A percentile compares a stretch with the other conserved stretches of the same genome.
These are phyloP conservation scores for Tachuris rubrigastra DNA, from an alignment of 2,113 vertebrate species.

Conservation along the genomic window DNA sequence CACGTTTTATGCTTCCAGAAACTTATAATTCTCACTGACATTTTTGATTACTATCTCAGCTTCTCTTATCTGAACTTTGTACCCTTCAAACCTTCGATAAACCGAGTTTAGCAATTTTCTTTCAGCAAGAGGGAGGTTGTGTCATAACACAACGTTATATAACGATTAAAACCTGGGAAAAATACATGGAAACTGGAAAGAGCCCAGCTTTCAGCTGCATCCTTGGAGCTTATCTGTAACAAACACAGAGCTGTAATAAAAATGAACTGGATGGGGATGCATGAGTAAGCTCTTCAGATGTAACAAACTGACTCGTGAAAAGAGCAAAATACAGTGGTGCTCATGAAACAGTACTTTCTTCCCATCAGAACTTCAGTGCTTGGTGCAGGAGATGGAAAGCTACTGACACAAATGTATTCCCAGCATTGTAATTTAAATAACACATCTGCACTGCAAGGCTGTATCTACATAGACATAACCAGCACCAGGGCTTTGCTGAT, in stretches of 20 bases:
- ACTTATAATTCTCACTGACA: slow-evolving; percentile 19
- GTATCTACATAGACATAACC: slow-evolving; percentile 44
- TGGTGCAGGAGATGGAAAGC: slow-evolving; percentile 48
- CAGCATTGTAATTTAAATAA: slow-evolving; percentile 65
- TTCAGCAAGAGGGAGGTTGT: slow-evolving; percentile 16
- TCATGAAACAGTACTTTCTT: slow-evolving; percentile 11
- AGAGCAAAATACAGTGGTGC: background rate
- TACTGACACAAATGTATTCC: slow-evolving; percentile 60
- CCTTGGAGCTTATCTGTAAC: slow-evolving; percentile 52
- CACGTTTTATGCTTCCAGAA: background rate
- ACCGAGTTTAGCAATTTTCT: slow-evolving; percentile 20
- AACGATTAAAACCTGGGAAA: slow-evolving; percentile 43
- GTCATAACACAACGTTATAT: slow-evolving; percentile 31
- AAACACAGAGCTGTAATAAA: slow-evolving; percentile 53
- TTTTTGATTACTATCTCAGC: slow-evolving; percentile 29
- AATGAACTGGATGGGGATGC: slow-evolving; percentile 45
- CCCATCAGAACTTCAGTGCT: background rate
- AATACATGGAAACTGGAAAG: slow-evolving; percentile 41
- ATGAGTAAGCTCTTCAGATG: slow-evolving; percentile 55
- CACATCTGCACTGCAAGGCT: slow-evolving; percentile 46
- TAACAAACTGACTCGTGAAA: slow-evolving; percentile 28
- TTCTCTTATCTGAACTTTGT: slow-evolving; percentile 50
- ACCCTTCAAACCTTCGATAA: slow-evolving; percentile 48
- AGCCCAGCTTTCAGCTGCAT: slow-evolving; percentile 45
- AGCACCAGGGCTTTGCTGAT: background rate